Evolutionary conservation across 2,113 vertebrate species (phyloP).

Genomic region (Panthera leo): DNA sequence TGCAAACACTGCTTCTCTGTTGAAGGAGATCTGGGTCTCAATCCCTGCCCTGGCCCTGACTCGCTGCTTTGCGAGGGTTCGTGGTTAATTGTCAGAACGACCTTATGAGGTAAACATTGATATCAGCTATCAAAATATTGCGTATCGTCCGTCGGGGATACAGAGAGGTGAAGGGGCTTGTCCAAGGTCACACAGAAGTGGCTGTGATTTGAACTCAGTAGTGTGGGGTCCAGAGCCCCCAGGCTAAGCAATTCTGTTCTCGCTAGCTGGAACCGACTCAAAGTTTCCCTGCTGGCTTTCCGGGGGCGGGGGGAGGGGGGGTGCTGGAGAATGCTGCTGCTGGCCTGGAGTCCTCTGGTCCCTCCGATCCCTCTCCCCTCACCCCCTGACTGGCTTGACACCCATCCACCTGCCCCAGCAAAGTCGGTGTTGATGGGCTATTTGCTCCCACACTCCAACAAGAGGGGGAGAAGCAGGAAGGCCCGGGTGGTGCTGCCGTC

Average conservation of each 20-base stretch:
- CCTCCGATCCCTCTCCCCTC: background rate
- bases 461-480: background rate
- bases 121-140: background rate
- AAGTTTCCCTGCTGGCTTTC: background rate
- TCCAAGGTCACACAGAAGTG: background rate
- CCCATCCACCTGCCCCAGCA: background rate
- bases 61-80: background rate
- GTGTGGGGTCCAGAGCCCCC: background rate
- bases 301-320: no score
- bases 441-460: background rate
- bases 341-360: background rate
- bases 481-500: rapidly evolving
- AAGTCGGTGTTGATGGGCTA: background rate
- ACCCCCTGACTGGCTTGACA: background rate
- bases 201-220: background rate
- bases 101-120: background rate
- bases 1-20: background rate
- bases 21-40: background rate
- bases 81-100: background rate
- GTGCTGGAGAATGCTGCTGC: background rate
- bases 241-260: background rate
- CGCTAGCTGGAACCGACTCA: background rate
- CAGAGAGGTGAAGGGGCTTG: background rate
- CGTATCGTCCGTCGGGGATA: background rate
- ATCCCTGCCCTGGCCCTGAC: background rate